Percentiles rank a stretch among this genome's conserved stretches.
phyloP scores from a whole-genome alignment of 2,797 vertebrate genomes.

The Otolemur crassicaudatus region DNA sequence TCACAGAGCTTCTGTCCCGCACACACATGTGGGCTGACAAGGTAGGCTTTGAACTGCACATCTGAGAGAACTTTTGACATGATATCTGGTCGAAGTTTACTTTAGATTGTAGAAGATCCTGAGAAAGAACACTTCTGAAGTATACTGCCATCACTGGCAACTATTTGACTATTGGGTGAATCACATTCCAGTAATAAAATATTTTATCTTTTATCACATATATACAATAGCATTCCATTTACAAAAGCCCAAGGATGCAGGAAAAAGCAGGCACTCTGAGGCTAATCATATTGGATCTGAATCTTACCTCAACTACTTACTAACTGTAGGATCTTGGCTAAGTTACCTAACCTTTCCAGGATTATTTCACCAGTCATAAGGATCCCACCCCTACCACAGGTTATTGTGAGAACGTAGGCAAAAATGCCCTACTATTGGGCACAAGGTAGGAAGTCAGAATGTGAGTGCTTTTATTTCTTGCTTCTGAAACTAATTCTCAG shows the following conservation, averaged over 20 bases:
- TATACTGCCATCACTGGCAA: slow-evolving; percentile 78
- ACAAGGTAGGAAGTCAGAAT: not conserved
- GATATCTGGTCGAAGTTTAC: slow-evolving; percentile 84
- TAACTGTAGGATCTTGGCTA: not conserved
- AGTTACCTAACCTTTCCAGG: not conserved
- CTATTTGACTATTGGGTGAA: slow-evolving; percentile 80
- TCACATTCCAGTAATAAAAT: slow-evolving; percentile 32
- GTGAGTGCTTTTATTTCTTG: not conserved
- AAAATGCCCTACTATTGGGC: not conserved
- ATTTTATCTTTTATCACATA: not conserved
- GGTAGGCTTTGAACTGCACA: not conserved
- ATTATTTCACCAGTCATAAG: not conserved
- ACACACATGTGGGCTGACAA: not conserved
- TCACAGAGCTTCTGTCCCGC: not conserved
- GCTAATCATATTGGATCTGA: not conserved
- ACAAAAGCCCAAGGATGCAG: not conserved
- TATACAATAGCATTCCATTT: not conserved
- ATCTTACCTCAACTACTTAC: not conserved
- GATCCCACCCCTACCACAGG: not conserved
- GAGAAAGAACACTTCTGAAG: slow-evolving; percentile 80
- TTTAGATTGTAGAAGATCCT: slow-evolving; percentile 79
- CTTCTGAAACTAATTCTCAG: not conserved
- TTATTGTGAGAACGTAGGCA: not conserved
- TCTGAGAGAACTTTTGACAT: slow-evolving; percentile 51
- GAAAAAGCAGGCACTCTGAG: not conserved